A percentile compares a stretch with the other conserved stretches of the same genome.
phyloP scores from a whole-genome alignment of 2,888 invertebrate species.

The Amphiduros pacificus region DNA sequence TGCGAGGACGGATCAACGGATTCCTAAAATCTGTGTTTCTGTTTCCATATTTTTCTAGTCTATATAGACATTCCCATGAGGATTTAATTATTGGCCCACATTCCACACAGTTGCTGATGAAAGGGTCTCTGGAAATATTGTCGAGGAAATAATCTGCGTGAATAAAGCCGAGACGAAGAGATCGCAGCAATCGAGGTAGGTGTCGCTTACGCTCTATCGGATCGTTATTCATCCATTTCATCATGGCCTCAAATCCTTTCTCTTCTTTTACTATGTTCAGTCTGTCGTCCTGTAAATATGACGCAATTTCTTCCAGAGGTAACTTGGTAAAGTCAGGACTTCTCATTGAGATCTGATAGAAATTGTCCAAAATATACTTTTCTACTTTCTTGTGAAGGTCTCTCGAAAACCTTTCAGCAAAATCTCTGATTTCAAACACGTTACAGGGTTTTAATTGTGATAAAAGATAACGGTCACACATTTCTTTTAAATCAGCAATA shows the following conservation, averaged over 20 bases:
- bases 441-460: not conserved
- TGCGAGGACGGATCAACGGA: constrained; percentile 68
- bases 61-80: not conserved
- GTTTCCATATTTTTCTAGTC: constrained; percentile 12
- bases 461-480: not conserved
- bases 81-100: not conserved
- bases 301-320: not conserved
- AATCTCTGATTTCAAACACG: not conserved
- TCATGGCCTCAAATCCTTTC: not conserved
- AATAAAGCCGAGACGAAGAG: not conserved
- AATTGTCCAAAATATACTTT: not conserved
- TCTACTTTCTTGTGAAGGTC: not conserved
- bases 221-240: not conserved
- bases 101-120: not conserved
- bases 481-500: not conserved
- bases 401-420: not conserved
- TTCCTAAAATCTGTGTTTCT: constrained; percentile 46
- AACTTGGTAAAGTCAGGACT: not conserved
- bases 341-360: not conserved
- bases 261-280: not conserved
- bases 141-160: not conserved
- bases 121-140: not conserved
- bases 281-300: not conserved
- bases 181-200: not conserved
- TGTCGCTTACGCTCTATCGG: not conserved